These are phyloP conservation scores for Datnioides undecimradiatus DNA, from an alignment of 2,113 vertebrate species.

Conservation along the genomic window DNA sequence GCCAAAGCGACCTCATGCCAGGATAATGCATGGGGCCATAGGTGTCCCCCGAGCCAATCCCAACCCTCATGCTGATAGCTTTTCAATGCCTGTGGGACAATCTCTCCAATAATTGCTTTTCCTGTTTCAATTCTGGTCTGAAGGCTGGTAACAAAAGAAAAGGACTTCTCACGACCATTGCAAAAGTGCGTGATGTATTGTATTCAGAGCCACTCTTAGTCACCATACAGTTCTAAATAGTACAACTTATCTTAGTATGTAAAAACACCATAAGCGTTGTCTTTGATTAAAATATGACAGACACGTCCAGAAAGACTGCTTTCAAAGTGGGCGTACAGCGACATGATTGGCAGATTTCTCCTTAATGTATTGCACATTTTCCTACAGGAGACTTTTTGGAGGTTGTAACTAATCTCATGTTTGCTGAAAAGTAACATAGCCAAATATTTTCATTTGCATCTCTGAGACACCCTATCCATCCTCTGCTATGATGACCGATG, in stretches of 20 bases:
- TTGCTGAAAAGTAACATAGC: conserved; percentile 45
- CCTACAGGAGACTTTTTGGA: conserved; percentile 32
- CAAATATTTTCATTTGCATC: conserved; percentile 69
- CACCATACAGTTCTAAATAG: conserved; percentile 30
- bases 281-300: conserved; percentile 20
- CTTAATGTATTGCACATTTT: conserved; percentile 65
- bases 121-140: conserved; percentile 85
- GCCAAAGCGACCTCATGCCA: conserved; percentile 90
- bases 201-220: conserved; percentile 28
- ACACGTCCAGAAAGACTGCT: neutral
- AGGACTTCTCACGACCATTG: conserved; percentile 65
- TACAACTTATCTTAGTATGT: conserved; percentile 25
- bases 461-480: conserved; percentile 66
- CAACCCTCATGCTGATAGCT: conserved; percentile 92
- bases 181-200: conserved; percentile 43
- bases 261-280: neutral
- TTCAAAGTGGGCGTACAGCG: conserved; percentile 2
- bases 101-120: conserved; percentile 90
- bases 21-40: conserved; percentile 93
- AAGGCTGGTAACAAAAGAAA: conserved; percentile 65
- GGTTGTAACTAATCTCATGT: conserved; percentile 61
- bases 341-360: conserved; percentile 55
- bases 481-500: conserved; percentile 74
- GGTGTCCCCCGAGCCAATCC: conserved; percentile 94
- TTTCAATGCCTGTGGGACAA: conserved; percentile 92